Conservation (phyloP, 2,888 invertebrate genomes). For the Hypercompe scribonia region DNA sequence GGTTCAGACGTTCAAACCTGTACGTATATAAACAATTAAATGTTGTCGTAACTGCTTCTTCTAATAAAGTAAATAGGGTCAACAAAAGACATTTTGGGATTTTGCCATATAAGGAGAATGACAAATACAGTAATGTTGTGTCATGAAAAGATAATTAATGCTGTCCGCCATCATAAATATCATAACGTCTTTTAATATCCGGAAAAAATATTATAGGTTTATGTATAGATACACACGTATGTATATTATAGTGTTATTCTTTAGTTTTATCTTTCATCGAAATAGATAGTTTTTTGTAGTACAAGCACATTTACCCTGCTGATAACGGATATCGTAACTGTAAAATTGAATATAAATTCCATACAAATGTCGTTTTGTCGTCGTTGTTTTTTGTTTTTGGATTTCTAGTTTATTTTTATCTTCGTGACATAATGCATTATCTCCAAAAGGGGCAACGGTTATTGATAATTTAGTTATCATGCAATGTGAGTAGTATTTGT, state of each 20-base stretch:
- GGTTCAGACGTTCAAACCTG: too few species aligned
- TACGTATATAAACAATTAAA: too few species aligned
- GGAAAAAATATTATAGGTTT: too few species aligned
- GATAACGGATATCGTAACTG: background rate
- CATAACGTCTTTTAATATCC: background rate
- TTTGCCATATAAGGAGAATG: background rate
- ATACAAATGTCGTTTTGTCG: background rate
- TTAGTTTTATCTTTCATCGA: too few species aligned
- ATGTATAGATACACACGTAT: too few species aligned
- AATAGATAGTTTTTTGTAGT: background rate
- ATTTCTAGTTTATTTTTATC: background rate
- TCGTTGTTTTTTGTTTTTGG: background rate
- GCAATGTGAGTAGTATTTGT: constrained; percentile 37
- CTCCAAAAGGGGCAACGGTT: background rate
- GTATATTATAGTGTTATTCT: too few species aligned
- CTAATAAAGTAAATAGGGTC: too few species aligned
- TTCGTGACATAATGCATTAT: background rate
- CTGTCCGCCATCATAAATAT: background rate
- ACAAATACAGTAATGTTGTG: background rate
- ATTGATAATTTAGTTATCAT: constrained; percentile 27
- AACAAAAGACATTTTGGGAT: background rate
- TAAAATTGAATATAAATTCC: background rate
- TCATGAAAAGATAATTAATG: background rate
- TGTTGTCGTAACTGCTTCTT: too few species aligned
- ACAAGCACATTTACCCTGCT: background rate